Base-by-base conservation (phyloP, 2,113 vertebrate genomes). In the Menidia beryllina region DNA sequence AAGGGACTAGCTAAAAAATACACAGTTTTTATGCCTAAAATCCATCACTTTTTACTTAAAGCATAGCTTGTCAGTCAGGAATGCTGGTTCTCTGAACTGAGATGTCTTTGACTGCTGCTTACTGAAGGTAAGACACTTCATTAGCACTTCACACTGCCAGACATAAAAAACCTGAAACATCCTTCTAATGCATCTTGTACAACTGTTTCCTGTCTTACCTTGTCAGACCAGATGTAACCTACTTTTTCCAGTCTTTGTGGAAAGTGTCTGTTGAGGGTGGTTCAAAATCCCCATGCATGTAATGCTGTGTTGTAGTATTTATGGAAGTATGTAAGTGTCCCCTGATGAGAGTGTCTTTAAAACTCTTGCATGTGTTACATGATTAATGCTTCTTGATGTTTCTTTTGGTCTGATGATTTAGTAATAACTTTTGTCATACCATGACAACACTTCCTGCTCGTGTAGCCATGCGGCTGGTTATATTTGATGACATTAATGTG, bases 401-500 rank as follows among this genome's bases (percentile, higher is more conserved):
- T 83, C 5, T 48, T 41, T n/a, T 27, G 24, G 23, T 47, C 54
- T 55, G 19, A 56, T 19, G 25, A 41, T 20, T 12, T 11, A 56
- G 34, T 38, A 26, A 8, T 21, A 25, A 53, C 12, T 41, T 41
- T 15, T 65, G 15, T 71, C n/a, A 0, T 15, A 5, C 39, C n/a
- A 14, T 14, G 12, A 8, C 10, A 34, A 7, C 3, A 7, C 59
- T 34, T 52, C 1, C 21, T 17, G 25, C 15, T 65, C 25, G 53
- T 0, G 26, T 45, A 63, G 4, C 21, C 24, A 34, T 19, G 20
- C 21, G 2, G 0, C 1, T 27, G 15, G 26, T 50, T 65, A 11
- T 41, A 30, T 57, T 54, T 60, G 9, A 80, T 39, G 7, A 10
- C 21, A 43, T 57, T 5, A 47, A 45, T 60, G 26, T 24, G 24